phyloP scores from a whole-genome alignment of 2,113 vertebrate genomes.

The Aegithalos caudatus region DNA sequence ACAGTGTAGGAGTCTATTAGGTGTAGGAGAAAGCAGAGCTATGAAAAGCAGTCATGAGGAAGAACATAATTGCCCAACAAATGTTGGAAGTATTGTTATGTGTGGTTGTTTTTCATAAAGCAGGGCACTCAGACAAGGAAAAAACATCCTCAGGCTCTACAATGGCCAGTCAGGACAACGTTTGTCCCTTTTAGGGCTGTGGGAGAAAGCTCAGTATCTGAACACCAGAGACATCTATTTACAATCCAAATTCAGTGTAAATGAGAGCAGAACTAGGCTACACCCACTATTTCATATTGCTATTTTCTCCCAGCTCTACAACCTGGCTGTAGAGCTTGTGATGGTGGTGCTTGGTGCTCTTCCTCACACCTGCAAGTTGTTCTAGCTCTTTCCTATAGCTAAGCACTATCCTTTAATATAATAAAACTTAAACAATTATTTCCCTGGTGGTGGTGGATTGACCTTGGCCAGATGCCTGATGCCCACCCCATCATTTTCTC shows the following conservation, averaged over 20 bases:
- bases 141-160: not conserved
- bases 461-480: not conserved
- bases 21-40: not conserved
- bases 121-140: not conserved
- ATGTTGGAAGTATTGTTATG: not conserved
- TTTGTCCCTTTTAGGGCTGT: not conserved
- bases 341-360: not conserved
- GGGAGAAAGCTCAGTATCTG: not conserved
- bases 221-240: not conserved
- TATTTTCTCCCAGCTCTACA: not conserved
- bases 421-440: not conserved
- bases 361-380: not conserved
- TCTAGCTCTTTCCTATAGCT: not conserved
- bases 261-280: not conserved
- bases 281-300: not conserved
- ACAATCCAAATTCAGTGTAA: not conserved
- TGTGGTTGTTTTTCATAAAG: not conserved
- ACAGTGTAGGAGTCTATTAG: not conserved
- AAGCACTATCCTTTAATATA: not conserved
- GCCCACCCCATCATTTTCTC: not conserved
- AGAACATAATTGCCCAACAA: not conserved
- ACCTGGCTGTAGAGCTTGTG: not conserved
- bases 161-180: not conserved
- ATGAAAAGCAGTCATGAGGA: not conserved
- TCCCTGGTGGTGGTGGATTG: not conserved